These are phyloP conservation scores for Drosophila willistoni DNA, from an alignment of 1,140 invertebrate genomes.

Conservation along the genomic window DNA sequence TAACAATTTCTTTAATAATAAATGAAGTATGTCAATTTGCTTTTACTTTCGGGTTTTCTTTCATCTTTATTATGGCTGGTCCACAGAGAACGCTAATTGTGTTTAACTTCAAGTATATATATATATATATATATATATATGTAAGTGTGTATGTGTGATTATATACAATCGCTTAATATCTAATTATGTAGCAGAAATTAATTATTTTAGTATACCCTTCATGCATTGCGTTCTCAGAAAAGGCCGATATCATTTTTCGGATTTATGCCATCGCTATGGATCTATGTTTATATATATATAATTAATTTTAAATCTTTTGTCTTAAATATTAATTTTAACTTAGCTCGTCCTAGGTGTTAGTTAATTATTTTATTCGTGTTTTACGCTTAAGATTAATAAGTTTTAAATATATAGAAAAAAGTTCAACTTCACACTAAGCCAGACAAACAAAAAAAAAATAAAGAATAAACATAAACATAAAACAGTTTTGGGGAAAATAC, in stretches of 20 bases:
- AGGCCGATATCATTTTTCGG: background rate
- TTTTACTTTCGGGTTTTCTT: slow-evolving; percentile 5
- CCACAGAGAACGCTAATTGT: slow-evolving; percentile 13
- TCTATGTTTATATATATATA: background rate
- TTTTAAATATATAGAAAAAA: background rate
- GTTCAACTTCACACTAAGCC: slow-evolving; percentile 18
- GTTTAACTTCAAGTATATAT: slow-evolving; percentile 11
- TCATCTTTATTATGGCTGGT: slow-evolving; percentile 34
- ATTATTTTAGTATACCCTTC: slow-evolving; percentile 2
- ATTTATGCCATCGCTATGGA: background rate
- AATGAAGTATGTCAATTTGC: slow-evolving; percentile 3
- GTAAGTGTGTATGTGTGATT: slow-evolving; percentile 5
- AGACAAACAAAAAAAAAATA: slow-evolving; percentile 31
- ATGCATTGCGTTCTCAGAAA: slow-evolving; percentile 5
- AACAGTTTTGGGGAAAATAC: background rate
- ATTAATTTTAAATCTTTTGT: background rate
- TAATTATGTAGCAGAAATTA: slow-evolving; percentile 1
- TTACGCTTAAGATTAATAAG: background rate
- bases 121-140: background rate
- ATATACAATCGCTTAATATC: slow-evolving; percentile 40
- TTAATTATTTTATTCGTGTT: background rate
- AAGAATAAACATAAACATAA: slow-evolving; percentile 19
- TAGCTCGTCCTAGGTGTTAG: slow-evolving; percentile 1
- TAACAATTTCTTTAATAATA: slow-evolving; percentile 38
- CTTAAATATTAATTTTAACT: slow-evolving; percentile 1